Conservation (phyloP, 2,797 vertebrate species). For the Poeciliopsis paucimaculata region DNA sequence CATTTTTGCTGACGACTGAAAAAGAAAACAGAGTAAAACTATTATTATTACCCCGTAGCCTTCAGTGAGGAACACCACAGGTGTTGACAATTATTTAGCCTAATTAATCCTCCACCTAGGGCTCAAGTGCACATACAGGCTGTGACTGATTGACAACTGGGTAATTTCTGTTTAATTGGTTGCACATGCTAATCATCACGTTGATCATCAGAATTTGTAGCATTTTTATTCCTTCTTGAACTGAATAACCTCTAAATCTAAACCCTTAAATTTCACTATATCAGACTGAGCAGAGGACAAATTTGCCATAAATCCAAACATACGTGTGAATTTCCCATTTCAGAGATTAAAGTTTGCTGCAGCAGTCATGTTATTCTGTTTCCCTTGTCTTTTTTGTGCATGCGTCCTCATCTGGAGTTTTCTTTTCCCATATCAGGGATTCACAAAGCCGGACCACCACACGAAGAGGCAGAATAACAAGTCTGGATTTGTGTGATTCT, state of each 20-base stretch:
- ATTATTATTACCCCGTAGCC: background rate
- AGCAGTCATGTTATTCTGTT: background rate
- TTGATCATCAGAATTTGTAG: conserved; percentile 2
- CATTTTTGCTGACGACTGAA: background rate
- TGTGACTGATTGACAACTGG: conserved; percentile 50
- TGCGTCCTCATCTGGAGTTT: background rate
- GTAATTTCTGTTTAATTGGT: conserved; percentile 15
- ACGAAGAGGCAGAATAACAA: background rate
- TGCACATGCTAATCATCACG: conserved; percentile 38
- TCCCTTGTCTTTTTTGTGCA: background rate
- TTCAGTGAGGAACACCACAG: conserved; percentile 12
- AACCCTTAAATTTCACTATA: background rate
- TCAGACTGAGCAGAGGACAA: conserved; percentile 9
- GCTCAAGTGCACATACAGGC: conserved; percentile 7
- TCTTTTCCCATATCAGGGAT: background rate
- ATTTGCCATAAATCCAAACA: conserved; percentile 58
- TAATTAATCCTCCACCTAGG: conserved; percentile 19
- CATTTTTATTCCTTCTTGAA: conserved; percentile 24
- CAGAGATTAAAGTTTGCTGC: background rate
- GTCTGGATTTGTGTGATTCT: background rate
- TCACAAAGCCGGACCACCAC: background rate
- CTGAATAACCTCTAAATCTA: conserved; percentile 16
- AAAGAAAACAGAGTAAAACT: background rate
- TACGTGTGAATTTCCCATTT: conserved; percentile 16
- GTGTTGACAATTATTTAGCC: conserved; percentile 35